phyloP scores from a whole-genome alignment of 2,113 vertebrate genomes.

The Acanthochromis polyacanthus region DNA sequence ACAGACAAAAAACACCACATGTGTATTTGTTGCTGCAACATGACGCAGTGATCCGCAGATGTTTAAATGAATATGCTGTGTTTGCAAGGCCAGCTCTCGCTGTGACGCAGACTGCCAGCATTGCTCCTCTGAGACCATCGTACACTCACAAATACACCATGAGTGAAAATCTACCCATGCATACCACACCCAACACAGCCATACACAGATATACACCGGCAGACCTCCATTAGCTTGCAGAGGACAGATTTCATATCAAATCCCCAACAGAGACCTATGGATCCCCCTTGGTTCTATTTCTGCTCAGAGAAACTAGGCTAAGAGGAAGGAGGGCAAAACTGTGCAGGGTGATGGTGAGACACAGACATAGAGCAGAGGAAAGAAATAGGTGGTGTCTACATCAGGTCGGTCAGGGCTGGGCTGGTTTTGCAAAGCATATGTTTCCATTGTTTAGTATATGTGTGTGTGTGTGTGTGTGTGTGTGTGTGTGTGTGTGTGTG shows the following conservation, averaged over 20 bases:
- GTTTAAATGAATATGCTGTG: slow-evolving; percentile 20
- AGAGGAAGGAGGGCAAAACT: slow-evolving; percentile 66
- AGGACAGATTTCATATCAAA: slow-evolving; percentile 75
- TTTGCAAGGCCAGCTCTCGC: slow-evolving; percentile 35
- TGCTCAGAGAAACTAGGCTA: slow-evolving; percentile 82
- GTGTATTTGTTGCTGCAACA: background rate
- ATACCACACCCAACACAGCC: slow-evolving; percentile 32
- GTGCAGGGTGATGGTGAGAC: slow-evolving; percentile 35
- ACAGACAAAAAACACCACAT: too few species aligned
- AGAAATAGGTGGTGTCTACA: slow-evolving; percentile 44
- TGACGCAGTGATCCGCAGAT: background rate
- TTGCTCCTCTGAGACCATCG: slow-evolving; percentile 44
- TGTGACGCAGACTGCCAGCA: slow-evolving; percentile 39
- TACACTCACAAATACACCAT: slow-evolving; percentile 46
- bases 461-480: slow-evolving; percentile 21
- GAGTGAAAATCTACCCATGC: slow-evolving; percentile 23
- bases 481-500: slow-evolving; percentile 37
- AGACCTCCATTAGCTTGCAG: slow-evolving; percentile 35
- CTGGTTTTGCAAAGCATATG: slow-evolving; percentile 48
- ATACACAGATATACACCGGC: slow-evolving; percentile 17
- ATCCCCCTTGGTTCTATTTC: slow-evolving; percentile 82
- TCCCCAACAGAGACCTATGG: slow-evolving; percentile 68
- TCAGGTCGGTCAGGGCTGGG: slow-evolving; percentile 62
- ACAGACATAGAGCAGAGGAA: slow-evolving; percentile 18
- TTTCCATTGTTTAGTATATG: slow-evolving; percentile 69